Base-by-base conservation (phyloP, 2,888 invertebrate genomes). In the Drosophila buzzatii region DNA sequence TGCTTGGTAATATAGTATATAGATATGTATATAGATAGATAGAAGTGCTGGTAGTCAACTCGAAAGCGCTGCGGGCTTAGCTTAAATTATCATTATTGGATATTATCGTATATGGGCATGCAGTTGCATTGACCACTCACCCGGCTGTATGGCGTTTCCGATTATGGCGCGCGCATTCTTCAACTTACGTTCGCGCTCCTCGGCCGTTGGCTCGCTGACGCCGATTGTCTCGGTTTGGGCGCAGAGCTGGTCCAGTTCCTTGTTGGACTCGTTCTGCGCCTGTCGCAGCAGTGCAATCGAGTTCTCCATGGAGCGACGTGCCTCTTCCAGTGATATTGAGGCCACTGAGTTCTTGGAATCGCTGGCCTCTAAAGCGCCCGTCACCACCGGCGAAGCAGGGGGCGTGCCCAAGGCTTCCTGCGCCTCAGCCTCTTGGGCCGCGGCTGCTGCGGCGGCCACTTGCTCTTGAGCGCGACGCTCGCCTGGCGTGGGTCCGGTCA, bases 151-250 rank as follows among this genome's bases (percentile, higher is more conserved):
- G 82, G 96, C 96, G 91, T 95, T 95, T 75, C 96, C 95, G 77
- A 96, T 96, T 85, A 96, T 96, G 90, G 95, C 95, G 61, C 96
- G 94, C 2, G 96, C 96, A 82, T 95, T 96, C 90, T 95, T 95
- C 92, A 92, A 94, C 94, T 94, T 94, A 81, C 93, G 93, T 82
- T 94, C 94, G 53, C 95, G 93, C 92, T 94, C 94, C 49, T 77
- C 76, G 2, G 58, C 44, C 7, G 70, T 70, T 16, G 71, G 70
- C 45, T 92, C 92, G 58, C 88, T 91, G 16, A 93, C 91, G 18
- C 85, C 92, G 66, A 93, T 91, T 53, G 82, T 92, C 71, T 93
- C 93, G 0, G 93, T 93, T 87, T 93, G 91, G 59, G 92, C 91
- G 73, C 93, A 93, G 27, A 93, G 81, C 69, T 93, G 92, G 78